Evolutionary conservation across 2,113 vertebrate genomes (phyloP).

Genomic region (Corydoras maculifer): DNA sequence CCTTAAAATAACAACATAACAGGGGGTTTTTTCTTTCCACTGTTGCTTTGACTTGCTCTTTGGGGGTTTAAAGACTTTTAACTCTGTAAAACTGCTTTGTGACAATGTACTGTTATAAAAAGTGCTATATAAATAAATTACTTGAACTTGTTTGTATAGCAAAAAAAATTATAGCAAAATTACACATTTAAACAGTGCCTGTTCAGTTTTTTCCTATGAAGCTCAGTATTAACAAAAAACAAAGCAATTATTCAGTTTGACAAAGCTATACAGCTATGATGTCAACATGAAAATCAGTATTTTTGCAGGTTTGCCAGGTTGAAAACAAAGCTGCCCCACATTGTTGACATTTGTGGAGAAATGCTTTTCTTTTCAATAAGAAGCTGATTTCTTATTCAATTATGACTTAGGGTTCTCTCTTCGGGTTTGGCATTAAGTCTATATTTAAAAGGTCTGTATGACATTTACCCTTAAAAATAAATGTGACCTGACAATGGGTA

Average conservation of each 20-base stretch:
- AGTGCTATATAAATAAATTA: too few relatives aligned
- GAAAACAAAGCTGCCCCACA: neutral
- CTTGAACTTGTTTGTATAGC: too few relatives aligned
- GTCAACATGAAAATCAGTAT: neutral
- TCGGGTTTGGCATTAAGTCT: constrained; percentile 29
- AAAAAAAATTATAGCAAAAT: too few relatives aligned
- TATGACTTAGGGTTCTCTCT: constrained; percentile 40
- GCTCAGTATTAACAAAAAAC: neutral
- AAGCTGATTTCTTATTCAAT: constrained; percentile 25
- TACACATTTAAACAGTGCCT: neutral
- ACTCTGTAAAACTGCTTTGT: too few relatives aligned
- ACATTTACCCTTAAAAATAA: constrained; percentile 26
- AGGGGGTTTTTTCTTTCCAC: too few relatives aligned
- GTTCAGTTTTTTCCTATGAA: neutral
- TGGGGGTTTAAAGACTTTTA: too few relatives aligned
- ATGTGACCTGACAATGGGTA: constrained; percentile 28
- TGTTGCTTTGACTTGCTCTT: too few relatives aligned
- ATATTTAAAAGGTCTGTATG: constrained; percentile 6
- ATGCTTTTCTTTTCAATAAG: constrained; percentile 23
- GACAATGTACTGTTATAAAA: too few relatives aligned
- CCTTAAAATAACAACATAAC: too few relatives aligned
- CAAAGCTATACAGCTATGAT: neutral
- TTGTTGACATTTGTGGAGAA: neutral
- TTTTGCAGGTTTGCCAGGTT: neutral
- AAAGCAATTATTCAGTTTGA: neutral